Evolutionary conservation across 2,113 vertebrate genomes (phyloP).

Genomic region (Prinia subflava): DNA sequence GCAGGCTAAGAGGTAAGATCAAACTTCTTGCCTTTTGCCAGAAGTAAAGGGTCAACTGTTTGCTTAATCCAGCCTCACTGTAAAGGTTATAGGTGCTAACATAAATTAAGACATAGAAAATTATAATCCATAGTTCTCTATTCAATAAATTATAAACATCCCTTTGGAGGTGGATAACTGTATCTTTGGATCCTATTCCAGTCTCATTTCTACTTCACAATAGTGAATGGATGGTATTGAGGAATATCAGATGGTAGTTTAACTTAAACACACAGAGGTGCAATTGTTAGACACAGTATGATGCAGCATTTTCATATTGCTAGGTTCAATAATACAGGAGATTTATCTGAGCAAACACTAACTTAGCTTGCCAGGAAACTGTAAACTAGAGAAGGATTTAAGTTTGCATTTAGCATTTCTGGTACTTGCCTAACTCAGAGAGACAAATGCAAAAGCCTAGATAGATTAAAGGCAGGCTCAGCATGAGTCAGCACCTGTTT

Average conservation of each 20-base stretch:
- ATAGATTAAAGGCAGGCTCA: background rate
- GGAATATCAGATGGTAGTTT: background rate
- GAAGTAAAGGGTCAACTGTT: background rate
- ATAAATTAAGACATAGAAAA: background rate
- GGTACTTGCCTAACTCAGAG: background rate
- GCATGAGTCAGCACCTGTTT: background rate
- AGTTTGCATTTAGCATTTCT: background rate
- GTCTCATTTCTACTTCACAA: background rate
- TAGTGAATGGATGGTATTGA: background rate
- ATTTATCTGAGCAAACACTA: background rate
- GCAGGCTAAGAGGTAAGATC: background rate
- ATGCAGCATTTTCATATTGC: constrained; percentile 11
- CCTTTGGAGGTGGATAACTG: background rate
- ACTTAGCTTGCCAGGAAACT: background rate
- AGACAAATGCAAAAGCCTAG: background rate
- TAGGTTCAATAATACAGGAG: background rate
- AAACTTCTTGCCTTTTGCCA: background rate
- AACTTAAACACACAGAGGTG: background rate
- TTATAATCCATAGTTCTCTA: background rate
- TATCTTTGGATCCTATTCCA: background rate
- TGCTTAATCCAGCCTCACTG: background rate
- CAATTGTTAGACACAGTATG: background rate
- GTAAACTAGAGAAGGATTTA: background rate
- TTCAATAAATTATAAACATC: background rate
- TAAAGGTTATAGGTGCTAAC: background rate